phyloP scores from a whole-genome alignment of 2,113 vertebrate genomes.

The Salvelinus alpinus region DNA sequence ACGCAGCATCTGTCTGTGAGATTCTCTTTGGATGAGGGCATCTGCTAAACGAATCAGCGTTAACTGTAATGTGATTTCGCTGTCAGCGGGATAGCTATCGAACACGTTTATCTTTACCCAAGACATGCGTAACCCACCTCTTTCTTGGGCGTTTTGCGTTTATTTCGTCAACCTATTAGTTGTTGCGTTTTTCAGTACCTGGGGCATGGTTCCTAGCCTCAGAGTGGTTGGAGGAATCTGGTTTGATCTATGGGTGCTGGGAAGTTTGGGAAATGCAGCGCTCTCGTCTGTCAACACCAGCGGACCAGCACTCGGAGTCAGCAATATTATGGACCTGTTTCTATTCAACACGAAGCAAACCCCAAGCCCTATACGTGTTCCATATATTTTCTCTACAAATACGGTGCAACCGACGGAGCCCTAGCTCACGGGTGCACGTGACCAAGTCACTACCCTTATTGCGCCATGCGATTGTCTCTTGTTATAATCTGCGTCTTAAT shows the following conservation, averaged over 20 bases:
- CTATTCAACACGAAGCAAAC: slow-evolving; percentile 20
- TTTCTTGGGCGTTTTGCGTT: not conserved
- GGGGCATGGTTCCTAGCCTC: not conserved
- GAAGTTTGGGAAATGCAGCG: slow-evolving; percentile 21
- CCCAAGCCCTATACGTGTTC: slow-evolving; percentile 22
- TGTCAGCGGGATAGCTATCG: not conserved
- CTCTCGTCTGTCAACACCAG: slow-evolving; percentile 27
- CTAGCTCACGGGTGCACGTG: not conserved
- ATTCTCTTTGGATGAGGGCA: not conserved
- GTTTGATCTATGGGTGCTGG: slow-evolving; percentile 17
- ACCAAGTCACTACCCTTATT: slow-evolving; percentile 27
- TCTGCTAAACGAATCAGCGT: slow-evolving; percentile 1
- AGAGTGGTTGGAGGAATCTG: slow-evolving; percentile 1
- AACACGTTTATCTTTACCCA: not conserved
- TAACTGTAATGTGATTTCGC: not conserved
- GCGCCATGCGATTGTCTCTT: slow-evolving; percentile 22
- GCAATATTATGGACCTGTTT: slow-evolving; percentile 16
- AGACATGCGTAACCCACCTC: not conserved
- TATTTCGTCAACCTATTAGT: not conserved
- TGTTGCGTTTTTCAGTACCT: not conserved
- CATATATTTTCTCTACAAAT: slow-evolving; percentile 45
- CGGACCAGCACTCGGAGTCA: slow-evolving; percentile 2
- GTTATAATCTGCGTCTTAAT: slow-evolving; percentile 20
- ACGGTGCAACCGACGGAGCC: not conserved
- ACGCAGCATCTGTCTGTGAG: not conserved